Evolutionary conservation across 92 coral and sea anemone genomes (phyloP).

Genomic region (Parazoanthus atlanticus): DNA sequence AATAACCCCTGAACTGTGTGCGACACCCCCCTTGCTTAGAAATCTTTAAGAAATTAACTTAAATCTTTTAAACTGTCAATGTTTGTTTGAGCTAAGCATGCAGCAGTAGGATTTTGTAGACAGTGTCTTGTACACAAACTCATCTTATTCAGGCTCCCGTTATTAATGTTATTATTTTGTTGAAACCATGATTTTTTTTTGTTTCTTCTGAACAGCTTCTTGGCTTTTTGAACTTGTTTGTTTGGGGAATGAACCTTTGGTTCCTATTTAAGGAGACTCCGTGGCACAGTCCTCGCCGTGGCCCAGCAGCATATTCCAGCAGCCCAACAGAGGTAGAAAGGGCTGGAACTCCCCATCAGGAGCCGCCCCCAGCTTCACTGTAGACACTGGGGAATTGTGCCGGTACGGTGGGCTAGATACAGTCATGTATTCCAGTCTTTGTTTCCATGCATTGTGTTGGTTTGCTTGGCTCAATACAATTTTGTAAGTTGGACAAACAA

Average conservation of each 20-base stretch:
- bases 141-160: no score
- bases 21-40: no score
- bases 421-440: neutral
- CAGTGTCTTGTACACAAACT: no score
- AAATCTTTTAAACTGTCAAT: no score
- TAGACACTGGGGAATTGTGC: slow-evolving; percentile 6
- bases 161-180: neutral
- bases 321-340: slow-evolving; percentile 52
- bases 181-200: neutral
- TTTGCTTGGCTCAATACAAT: no score
- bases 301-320: slow-evolving; percentile 47
- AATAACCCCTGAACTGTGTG: no score
- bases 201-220: slow-evolving; percentile 64
- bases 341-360: slow-evolving; percentile 72
- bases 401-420: neutral
- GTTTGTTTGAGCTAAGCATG: no score
- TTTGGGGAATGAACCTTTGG: slow-evolving; percentile 96
- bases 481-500: no score
- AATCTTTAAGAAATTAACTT: no score
- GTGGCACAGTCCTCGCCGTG: slow-evolving; percentile 94
- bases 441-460: no score
- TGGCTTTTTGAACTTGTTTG: slow-evolving; percentile 92
- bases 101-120: no score
- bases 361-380: slow-evolving; percentile 80
- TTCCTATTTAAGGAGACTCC: slow-evolving; percentile 99